phyloP scores from a whole-genome alignment of 2,113 vertebrate species.

The Cacatua alba region DNA sequence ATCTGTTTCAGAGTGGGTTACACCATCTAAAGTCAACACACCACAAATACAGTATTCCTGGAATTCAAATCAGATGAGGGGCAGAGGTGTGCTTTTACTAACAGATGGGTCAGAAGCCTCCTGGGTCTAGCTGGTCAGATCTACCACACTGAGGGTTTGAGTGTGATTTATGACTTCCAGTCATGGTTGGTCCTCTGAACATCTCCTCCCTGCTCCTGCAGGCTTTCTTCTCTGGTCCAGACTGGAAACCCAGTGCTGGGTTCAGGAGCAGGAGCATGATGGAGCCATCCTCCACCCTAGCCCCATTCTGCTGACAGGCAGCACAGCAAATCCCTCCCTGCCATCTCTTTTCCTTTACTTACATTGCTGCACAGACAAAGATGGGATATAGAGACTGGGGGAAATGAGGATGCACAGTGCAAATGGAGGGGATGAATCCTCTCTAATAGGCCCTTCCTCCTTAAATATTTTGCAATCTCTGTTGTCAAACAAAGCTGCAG shows the following conservation, averaged over 20 bases:
- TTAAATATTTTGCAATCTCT: background rate
- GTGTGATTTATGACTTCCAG: background rate
- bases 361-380: rapidly evolving
- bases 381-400: background rate
- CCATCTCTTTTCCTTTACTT: background rate
- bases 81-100: background rate
- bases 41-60: background rate
- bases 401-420: background rate
- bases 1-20: background rate
- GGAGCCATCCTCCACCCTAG: background rate
- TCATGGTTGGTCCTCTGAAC: rapidly evolving
- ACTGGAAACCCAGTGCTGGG: background rate
- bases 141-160: background rate
- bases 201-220: background rate
- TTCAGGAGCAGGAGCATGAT: background rate
- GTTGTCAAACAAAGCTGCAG: background rate
- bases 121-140: background rate
- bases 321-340: background rate
- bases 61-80: background rate
- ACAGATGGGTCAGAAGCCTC: background rate
- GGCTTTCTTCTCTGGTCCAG: background rate
- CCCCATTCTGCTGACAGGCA: background rate
- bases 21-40: background rate
- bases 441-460: background rate
- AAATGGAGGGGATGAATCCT: background rate